Conservation (phyloP, 2,797 vertebrate genomes). For the Erethizon dorsatum region DNA sequence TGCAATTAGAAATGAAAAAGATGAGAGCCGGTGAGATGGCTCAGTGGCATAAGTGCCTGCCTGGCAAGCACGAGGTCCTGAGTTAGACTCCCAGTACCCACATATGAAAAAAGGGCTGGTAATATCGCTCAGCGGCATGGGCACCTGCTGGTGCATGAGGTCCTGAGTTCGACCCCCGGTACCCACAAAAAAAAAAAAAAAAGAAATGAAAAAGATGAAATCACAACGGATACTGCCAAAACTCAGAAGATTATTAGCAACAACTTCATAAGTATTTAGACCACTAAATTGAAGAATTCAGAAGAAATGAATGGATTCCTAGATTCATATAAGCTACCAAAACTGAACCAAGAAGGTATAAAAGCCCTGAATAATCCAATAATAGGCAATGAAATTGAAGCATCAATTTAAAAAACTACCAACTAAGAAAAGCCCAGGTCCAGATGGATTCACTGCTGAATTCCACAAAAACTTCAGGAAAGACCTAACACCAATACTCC, state of each 20-base stretch:
- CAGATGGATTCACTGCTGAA: background rate
- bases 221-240: background rate
- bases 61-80: too few species aligned
- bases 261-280: background rate
- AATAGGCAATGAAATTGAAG: background rate
- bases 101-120: too few species aligned
- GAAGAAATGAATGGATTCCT: background rate
- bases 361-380: background rate
- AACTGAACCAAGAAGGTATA: background rate
- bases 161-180: too few species aligned
- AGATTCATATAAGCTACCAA: background rate
- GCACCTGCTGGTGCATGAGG: too few species aligned
- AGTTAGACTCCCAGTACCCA: too few species aligned
- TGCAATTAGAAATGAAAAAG: background rate
- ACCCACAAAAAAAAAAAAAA: too few species aligned
- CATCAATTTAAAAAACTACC: background rate
- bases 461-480: background rate
- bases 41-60: too few species aligned
- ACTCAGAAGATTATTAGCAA: background rate
- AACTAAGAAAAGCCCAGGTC: background rate
- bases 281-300: background rate
- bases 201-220: background rate
- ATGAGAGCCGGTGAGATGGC: background rate
- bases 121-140: too few species aligned
- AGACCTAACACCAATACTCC: background rate